phyloP scores from a whole-genome alignment of 2,888 invertebrate genomes.

The Caenorhabditis angaria region DNA sequence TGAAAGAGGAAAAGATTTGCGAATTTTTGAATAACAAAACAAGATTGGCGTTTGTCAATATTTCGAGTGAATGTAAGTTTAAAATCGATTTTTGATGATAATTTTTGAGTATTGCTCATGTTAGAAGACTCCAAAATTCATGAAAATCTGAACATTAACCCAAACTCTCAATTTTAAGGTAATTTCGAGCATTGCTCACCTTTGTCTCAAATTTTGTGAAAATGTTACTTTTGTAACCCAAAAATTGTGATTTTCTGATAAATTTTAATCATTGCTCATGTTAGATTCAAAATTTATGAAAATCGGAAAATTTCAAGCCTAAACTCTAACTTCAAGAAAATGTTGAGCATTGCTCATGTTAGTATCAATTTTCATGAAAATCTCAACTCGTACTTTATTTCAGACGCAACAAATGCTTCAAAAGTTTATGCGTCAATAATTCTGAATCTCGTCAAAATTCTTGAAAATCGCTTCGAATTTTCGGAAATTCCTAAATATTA shows the following conservation, averaged over 20 bases:
- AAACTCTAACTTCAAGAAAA: slow-evolving; percentile 4
- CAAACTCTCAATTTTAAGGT: no score
- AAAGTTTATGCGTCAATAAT: neutral
- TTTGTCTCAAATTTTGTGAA: no score
- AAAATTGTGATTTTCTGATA: neutral
- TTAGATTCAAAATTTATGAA: no score
- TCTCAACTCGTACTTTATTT: neutral
- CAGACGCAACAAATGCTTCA: neutral
- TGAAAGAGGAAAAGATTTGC: neutral
- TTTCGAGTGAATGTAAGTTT: neutral
- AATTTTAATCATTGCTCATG: neutral
- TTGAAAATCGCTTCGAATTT: neutral
- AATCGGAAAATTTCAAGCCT: neutral
- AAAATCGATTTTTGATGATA: neutral
- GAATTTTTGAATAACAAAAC: neutral
- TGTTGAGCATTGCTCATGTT: neutral
- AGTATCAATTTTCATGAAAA: neutral
- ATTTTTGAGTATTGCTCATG: neutral
- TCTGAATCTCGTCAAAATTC: neutral
- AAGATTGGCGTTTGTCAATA: neutral
- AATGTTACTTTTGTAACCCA: no score
- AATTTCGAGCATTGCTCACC: no score
- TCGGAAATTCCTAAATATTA: neutral
- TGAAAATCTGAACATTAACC: no score
- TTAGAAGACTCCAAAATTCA: neutral